Evolutionary conservation across 2,888 invertebrate genomes (phyloP).

Genomic region (Caradrina clavipalpis): DNA sequence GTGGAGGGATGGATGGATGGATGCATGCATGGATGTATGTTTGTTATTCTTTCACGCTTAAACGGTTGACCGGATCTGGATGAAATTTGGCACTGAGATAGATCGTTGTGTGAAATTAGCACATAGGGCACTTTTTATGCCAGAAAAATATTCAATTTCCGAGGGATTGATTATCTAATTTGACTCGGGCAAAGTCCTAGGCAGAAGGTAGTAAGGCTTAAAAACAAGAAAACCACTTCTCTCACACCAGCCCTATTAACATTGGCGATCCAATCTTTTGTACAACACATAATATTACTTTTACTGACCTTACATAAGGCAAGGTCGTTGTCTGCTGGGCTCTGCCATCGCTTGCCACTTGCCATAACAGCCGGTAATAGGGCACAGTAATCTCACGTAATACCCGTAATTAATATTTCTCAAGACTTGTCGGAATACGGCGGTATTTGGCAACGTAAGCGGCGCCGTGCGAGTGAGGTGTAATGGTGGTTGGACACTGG

Average conservation of each 20-base stretch:
- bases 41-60: too few relatives aligned
- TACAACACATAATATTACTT: constrained; percentile 16
- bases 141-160: too few relatives aligned
- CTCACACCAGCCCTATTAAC: constrained; percentile 14
- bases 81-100: too few relatives aligned
- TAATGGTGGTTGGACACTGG: constrained; percentile 37
- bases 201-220: too few relatives aligned
- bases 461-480: constrained; percentile 3
- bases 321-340: constrained; percentile 43
- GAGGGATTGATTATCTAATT: too few relatives aligned
- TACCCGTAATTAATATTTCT: constrained; percentile 45
- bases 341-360: constrained; percentile 15
- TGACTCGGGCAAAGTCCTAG: too few relatives aligned
- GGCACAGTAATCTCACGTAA: constrained; percentile 39
- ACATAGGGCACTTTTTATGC: too few relatives aligned
- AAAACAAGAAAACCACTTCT: background rate
- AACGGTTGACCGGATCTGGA: too few relatives aligned
- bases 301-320: constrained; percentile 54
- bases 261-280: background rate
- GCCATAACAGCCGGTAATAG: constrained; percentile 24
- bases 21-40: too few relatives aligned
- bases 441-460: constrained; percentile 41
- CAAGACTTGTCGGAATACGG: constrained; percentile 40
- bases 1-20: too few relatives aligned
- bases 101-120: too few relatives aligned